Evolutionary conservation across 2,797 vertebrate species (phyloP).

Genomic region (Cossypha polioptera): DNA sequence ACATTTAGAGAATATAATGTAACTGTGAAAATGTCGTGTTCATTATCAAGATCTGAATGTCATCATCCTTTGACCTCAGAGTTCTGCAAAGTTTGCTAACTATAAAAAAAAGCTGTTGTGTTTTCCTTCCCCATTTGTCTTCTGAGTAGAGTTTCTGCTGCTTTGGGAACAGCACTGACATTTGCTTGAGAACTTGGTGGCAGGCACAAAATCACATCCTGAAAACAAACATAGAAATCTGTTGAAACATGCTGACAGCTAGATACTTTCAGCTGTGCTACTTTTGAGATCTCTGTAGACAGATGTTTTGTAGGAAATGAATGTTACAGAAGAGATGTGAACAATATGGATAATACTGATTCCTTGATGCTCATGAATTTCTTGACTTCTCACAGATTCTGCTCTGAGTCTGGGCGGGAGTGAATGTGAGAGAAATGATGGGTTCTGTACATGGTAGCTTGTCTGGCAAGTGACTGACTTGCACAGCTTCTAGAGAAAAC

Average conservation of each 20-base stretch:
- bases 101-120: neutral
- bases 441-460: neutral
- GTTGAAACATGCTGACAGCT: neutral
- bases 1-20: slow-evolving; percentile 45
- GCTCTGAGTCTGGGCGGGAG: neutral
- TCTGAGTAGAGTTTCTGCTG: neutral
- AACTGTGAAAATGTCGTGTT: slow-evolving; percentile 60
- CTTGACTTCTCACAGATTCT: neutral
- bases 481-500: neutral
- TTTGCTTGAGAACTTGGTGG: slow-evolving; percentile 6
- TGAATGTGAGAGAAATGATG: neutral
- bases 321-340: neutral
- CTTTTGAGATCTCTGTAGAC: neutral
- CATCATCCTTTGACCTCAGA: slow-evolving; percentile 36
- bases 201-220: neutral
- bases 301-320: neutral
- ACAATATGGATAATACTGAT: neutral
- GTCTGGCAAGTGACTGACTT: neutral
- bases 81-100: neutral
- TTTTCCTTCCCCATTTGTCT: neutral
- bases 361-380: neutral
- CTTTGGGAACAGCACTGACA: neutral
- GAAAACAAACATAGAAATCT: neutral
- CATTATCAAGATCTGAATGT: slow-evolving; percentile 51
- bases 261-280: neutral